Percentiles rank a stretch among this genome's conserved stretches.
phyloP scores from a whole-genome alignment of 2,113 vertebrate genomes.

The Tachysurus fulvidraco region DNA sequence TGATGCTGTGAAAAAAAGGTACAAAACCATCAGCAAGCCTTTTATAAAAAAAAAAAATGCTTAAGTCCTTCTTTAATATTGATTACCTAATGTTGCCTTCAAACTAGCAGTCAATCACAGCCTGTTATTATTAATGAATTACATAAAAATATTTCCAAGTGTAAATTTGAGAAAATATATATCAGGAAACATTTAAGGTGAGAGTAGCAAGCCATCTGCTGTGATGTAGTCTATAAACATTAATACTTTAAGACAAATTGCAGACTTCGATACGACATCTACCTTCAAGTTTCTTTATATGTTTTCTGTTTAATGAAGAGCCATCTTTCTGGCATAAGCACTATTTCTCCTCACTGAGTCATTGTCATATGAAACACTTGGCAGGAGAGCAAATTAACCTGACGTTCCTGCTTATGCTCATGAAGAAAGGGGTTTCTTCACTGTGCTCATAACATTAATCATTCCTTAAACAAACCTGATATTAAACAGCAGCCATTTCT shows the following conservation, averaged over 20 bases:
- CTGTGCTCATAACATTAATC: neutral
- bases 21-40: neutral
- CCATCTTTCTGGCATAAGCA: neutral
- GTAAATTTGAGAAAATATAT: neutral
- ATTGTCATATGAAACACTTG: slow-evolving; percentile 4
- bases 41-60: neutral
- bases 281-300: slow-evolving; percentile 19
- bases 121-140: neutral
- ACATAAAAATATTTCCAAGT: neutral
- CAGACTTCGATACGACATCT: neutral
- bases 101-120: neutral
- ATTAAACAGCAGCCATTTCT: neutral
- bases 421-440: neutral
- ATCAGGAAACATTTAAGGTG: neutral
- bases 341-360: slow-evolving; percentile 7
- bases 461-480: neutral
- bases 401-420: neutral
- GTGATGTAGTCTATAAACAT: slow-evolving; percentile 10
- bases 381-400: neutral
- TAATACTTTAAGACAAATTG: neutral
- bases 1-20: neutral
- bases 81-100: neutral
- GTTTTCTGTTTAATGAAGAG: neutral
- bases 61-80: neutral
- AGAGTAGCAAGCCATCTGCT: neutral